Percentiles rank a stretch among this genome's conserved stretches.
Evolutionary conservation across 2,113 vertebrate genomes (phyloP).

Genomic region (Salvelinus alpinus): DNA sequence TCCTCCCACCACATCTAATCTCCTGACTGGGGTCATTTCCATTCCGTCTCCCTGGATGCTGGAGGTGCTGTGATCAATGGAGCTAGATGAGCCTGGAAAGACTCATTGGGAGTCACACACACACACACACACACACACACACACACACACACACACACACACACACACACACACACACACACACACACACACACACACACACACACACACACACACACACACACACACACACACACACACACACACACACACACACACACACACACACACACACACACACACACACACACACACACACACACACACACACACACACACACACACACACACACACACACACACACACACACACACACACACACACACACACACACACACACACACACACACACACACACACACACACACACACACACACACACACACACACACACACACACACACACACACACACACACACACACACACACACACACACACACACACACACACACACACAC

Average conservation of each 20-base stretch:
- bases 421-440: not conserved
- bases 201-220: too few species aligned
- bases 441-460: not conserved
- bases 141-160: not conserved
- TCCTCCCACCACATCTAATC: too few species aligned
- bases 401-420: too few species aligned
- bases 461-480: not conserved
- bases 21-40: not conserved
- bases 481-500: too few species aligned
- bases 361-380: not conserved
- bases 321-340: rapidly evolving
- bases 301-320: not conserved
- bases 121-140: not conserved
- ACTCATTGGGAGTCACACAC: not conserved
- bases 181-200: not conserved
- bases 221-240: not conserved
- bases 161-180: rapidly evolving
- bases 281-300: not conserved
- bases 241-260: not conserved
- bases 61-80: not conserved
- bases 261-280: not conserved
- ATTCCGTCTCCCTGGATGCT: not conserved
- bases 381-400: not conserved
- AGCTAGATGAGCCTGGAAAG: not conserved
- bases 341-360: not conserved